Percentiles rank a stretch among this genome's conserved stretches.
phyloP scores from a whole-genome alignment of 2,113 vertebrate genomes.

The Percina caprodes region DNA sequence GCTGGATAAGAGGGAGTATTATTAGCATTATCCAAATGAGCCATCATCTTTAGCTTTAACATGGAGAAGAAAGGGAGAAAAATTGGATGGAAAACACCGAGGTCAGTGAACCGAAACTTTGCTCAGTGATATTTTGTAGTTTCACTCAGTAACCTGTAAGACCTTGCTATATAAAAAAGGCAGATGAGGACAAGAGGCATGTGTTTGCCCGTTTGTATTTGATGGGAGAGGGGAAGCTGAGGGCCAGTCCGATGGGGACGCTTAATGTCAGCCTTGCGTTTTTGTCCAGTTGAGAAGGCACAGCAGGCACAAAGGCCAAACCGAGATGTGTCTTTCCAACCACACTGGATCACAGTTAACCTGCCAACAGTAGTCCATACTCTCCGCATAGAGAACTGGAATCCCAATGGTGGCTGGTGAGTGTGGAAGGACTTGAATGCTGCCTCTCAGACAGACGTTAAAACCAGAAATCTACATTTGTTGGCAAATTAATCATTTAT shows the following conservation, averaged over 20 bases:
- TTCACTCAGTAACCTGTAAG: neutral
- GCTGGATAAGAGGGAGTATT: neutral
- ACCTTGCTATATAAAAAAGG: neutral
- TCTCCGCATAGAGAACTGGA: neutral
- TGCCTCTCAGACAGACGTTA: neutral
- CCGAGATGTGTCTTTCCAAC: conserved; percentile 15
- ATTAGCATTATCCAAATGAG: conserved; percentile 38
- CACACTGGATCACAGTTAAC: neutral
- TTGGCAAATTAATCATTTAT: neutral
- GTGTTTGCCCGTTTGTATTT: conserved; percentile 3
- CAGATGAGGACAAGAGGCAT: neutral
- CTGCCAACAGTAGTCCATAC: neutral
- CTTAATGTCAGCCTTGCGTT: conserved; percentile 49
- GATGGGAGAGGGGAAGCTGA: conserved; percentile 1
- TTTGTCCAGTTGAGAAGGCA: conserved; percentile 50
- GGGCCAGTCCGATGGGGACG: conserved; percentile 11
- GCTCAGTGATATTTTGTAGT: conserved; percentile 53
- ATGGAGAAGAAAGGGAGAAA: neutral
- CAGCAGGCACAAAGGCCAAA: conserved; percentile 33
- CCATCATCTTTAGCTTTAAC: conserved; percentile 19
- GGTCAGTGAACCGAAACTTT: conserved; percentile 48
- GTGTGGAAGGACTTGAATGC: neutral
- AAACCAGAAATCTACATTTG: neutral
- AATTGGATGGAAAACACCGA: neutral
- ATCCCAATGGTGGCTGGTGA: neutral